phyloP scores from a whole-genome alignment of 35 echinoderm and acorn worm genomes.

The Ptychodera flava region DNA sequence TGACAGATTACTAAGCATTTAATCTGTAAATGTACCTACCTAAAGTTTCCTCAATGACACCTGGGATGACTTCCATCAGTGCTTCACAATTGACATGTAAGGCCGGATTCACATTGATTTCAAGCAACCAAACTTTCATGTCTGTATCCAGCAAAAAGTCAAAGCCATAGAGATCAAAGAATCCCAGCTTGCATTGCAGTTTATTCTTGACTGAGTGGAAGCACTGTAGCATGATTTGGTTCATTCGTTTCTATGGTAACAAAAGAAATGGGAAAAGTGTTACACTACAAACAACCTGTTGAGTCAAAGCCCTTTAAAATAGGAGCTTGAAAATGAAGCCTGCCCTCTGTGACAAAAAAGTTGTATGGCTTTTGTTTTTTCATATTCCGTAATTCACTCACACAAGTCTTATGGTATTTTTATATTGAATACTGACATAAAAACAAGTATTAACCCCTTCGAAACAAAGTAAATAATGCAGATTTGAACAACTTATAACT shows the following conservation, averaged over 20 bases:
- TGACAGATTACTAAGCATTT: background rate
- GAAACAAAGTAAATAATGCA: too few species aligned
- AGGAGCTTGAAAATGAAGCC: too few species aligned
- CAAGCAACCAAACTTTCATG: slow-evolving; percentile 89
- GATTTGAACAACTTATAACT: too few species aligned
- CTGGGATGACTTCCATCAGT: slow-evolving; percentile 48
- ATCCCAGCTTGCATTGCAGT: slow-evolving; percentile 60
- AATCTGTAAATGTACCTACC: too few species aligned
- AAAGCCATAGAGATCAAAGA: slow-evolving; percentile 93
- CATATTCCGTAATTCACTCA: too few species aligned
- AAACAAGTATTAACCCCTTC: too few species aligned
- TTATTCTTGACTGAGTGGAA: slow-evolving; percentile 86
- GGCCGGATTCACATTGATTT: slow-evolving; percentile 91
- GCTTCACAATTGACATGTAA: slow-evolving; percentile 91
- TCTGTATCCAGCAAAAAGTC: slow-evolving; percentile 87
- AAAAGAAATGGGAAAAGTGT: slow-evolving; percentile 14
- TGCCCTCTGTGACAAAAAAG: too few species aligned
- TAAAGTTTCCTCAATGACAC: slow-evolving; percentile 73
- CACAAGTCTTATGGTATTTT: too few species aligned
- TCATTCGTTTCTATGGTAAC: slow-evolving; percentile 71
- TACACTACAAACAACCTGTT: too few species aligned
- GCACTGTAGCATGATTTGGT: slow-evolving; percentile 84
- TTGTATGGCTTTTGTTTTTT: too few species aligned
- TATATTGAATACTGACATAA: too few species aligned
- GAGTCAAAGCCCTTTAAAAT: too few species aligned